A percentile compares a stretch with the other conserved stretches of the same genome.
These are phyloP conservation scores for Fregetta grallaria DNA, from an alignment of 2,113 vertebrate species.

Conservation along the genomic window DNA sequence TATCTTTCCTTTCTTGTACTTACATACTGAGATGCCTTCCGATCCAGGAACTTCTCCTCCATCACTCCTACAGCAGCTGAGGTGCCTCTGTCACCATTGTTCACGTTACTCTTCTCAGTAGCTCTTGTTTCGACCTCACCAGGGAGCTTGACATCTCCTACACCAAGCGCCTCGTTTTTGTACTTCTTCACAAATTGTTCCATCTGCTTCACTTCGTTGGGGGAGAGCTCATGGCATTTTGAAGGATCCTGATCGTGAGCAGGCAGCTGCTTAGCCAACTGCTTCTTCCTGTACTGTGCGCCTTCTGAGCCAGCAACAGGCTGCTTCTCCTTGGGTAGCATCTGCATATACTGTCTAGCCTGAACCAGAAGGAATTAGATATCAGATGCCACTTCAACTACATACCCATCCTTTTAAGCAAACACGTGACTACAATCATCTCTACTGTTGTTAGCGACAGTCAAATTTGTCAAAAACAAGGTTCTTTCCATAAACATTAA, in stretches of 20 bases:
- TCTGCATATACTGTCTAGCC: constrained; percentile 94
- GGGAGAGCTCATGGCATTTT: constrained; percentile 92
- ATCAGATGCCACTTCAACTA: constrained; percentile 42
- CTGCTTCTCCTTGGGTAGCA: constrained; percentile 92
- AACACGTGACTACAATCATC: background rate
- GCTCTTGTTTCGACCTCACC: constrained; percentile 76
- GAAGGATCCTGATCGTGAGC: constrained; percentile 96
- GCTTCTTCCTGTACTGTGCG: constrained; percentile 94
- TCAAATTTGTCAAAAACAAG: constrained; percentile 7
- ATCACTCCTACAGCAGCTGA: constrained; percentile 71
- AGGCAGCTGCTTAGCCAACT: constrained; percentile 96
- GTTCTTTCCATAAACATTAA: background rate
- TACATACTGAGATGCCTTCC: constrained; percentile 80
- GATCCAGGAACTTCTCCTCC: constrained; percentile 55
- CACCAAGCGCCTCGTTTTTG: constrained; percentile 91
- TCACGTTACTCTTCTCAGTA: background rate
- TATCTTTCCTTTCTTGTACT: constrained; percentile 59
- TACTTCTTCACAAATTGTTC: constrained; percentile 96
- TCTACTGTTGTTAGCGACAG: background rate
- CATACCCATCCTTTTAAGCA: background rate
- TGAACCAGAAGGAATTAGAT: constrained; percentile 57
- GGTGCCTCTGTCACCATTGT: constrained; percentile 65
- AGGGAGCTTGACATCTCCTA: constrained; percentile 89
- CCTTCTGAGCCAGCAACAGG: constrained; percentile 90
- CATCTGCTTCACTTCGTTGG: constrained; percentile 93